Percentiles rank a stretch among this genome's conserved stretches.
Evolutionary conservation across 2,797 vertebrate genomes (phyloP).

Genomic region (Furcifer pardalis): DNA sequence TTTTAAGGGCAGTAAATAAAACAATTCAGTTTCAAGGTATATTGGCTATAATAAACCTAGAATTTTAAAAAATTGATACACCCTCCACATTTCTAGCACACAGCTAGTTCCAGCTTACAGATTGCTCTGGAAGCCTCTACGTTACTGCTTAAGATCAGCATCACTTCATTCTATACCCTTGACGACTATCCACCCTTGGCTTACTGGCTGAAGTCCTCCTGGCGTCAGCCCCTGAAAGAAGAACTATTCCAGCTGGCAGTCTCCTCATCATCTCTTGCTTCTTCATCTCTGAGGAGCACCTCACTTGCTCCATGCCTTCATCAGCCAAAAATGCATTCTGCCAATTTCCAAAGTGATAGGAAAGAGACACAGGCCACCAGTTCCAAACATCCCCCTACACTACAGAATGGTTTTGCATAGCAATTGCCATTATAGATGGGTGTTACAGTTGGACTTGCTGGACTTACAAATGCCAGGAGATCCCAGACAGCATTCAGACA

Average conservation of each 20-base stretch:
- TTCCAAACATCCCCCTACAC: neutral
- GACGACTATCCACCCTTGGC: neutral
- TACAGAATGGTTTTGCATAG: neutral
- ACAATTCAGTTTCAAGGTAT: neutral
- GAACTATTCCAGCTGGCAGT: neutral
- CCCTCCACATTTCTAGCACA: neutral
- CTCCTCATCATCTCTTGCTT: neutral
- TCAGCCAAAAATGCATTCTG: neutral
- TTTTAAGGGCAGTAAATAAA: neutral
- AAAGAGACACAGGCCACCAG: neutral
- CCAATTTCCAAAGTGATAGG: neutral
- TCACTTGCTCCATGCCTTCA: neutral
- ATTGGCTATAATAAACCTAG: neutral
- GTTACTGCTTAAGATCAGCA: slow-evolving; percentile 6
- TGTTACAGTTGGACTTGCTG: too few species aligned
- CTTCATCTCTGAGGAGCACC: neutral
- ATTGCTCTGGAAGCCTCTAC: neutral
- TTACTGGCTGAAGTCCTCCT: neutral
- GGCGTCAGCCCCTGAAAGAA: slow-evolving; percentile 9
- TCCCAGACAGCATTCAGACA: too few species aligned
- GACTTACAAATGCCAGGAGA: too few species aligned
- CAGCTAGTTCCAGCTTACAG: neutral
- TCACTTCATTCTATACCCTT: slow-evolving; percentile 5
- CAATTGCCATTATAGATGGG: too few species aligned
- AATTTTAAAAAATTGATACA: neutral